Evolutionary conservation across 1,140 invertebrate species (phyloP).

Genomic region (Trachymyrmex cornetzi): DNA sequence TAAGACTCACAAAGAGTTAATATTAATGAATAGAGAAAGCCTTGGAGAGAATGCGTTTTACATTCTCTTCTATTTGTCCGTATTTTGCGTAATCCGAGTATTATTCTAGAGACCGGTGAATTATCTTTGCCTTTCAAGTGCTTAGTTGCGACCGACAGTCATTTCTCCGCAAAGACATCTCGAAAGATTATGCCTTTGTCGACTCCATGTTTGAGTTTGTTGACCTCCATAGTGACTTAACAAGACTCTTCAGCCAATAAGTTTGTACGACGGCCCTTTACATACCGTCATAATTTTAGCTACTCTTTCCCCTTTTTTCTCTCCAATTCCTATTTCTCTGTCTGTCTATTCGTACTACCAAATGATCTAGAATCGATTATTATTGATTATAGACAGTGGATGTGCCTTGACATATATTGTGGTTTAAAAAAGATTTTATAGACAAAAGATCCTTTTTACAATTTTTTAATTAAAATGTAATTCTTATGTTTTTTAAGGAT

Average conservation of each 20-base stretch:
- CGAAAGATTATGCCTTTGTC: neutral
- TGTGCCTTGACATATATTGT: too few relatives aligned
- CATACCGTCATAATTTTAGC: constrained; percentile 51
- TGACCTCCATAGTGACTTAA: neutral
- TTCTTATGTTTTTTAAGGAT: too few relatives aligned
- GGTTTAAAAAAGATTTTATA: too few relatives aligned
- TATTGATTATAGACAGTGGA: too few relatives aligned
- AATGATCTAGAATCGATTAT: neutral
- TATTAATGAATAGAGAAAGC: constrained; percentile 7
- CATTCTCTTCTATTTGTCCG: neutral
- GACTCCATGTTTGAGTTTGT: neutral
- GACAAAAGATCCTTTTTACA: too few relatives aligned
- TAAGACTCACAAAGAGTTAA: neutral
- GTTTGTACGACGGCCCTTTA: constrained; percentile 60
- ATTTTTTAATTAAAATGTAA: too few relatives aligned
- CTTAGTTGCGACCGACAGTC: neutral
- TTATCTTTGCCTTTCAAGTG: neutral
- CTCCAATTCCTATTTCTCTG: neutral
- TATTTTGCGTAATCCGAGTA: constrained; percentile 33
- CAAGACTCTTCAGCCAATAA: constrained; percentile 40
- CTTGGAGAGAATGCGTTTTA: neutral
- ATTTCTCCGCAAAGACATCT: neutral
- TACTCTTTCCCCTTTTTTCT: neutral
- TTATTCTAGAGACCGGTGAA: constrained; percentile 6
- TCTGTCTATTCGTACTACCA: neutral